These are phyloP conservation scores for Caenorhabditis sinica DNA, from an alignment of 2,888 invertebrate genomes.

Conservation along the genomic window DNA sequence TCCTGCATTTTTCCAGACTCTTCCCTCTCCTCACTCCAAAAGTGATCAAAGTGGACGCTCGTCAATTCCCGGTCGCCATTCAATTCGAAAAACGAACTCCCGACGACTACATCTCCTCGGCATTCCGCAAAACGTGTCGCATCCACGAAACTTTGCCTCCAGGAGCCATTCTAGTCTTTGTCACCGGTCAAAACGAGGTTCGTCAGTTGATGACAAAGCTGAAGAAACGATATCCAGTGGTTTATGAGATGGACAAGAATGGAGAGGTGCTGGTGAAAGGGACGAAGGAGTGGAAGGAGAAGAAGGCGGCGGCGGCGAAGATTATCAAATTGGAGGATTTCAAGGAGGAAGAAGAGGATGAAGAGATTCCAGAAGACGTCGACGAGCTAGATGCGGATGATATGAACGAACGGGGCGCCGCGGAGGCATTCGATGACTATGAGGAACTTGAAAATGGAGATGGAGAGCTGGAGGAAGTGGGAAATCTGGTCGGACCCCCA, in stretches of 20 bases:
- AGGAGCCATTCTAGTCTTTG: constrained; percentile 96
- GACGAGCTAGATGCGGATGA: constrained; percentile 55
- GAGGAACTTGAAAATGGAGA: constrained; percentile 65
- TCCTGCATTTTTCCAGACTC: constrained; percentile 88
- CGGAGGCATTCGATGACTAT: constrained; percentile 65
- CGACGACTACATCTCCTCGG: constrained; percentile 92
- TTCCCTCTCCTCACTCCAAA: constrained; percentile 91
- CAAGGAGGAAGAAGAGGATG: no score
- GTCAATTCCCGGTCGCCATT: constrained; percentile 95
- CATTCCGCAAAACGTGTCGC: constrained; percentile 89
- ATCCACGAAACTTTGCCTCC: constrained; percentile 92
- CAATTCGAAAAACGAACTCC: constrained; percentile 94
- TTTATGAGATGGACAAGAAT: constrained; percentile 74
- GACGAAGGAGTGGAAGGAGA: constrained; percentile 72
- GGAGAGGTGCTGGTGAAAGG: constrained; percentile 68
- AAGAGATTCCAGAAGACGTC: not conserved
- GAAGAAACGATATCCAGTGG: constrained; percentile 88
- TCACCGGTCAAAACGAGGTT: constrained; percentile 97
- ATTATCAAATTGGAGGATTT: constrained; percentile 81
- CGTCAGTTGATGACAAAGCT: constrained; percentile 88
- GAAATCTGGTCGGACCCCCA: constrained; percentile 60
- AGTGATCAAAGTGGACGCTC: constrained; percentile 91
- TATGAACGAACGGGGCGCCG: constrained; percentile 63
- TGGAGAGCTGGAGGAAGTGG: constrained; percentile 60
- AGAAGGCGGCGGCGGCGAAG: constrained; percentile 85